Evolutionary conservation across 92 coral and sea anemone species (phyloP), one percentile per base, ranked within the genome.

Genomic region (Epizoanthus rinbou): DNA sequence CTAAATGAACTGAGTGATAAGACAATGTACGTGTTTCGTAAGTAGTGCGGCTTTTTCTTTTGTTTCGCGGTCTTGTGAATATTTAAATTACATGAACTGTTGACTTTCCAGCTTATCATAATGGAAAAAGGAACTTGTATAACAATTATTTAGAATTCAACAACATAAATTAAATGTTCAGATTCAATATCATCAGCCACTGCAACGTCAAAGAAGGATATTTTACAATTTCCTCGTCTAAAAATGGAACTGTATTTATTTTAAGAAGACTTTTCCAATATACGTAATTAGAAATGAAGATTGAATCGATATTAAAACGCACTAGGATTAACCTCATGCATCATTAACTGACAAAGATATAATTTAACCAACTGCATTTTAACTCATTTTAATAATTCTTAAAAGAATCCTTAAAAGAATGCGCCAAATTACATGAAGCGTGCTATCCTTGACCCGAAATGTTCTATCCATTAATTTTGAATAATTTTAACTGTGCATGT

Each of bases 21-120:
- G 82, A 41, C 56, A 35, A 78, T 78, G 54, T 62, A 41, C 71
- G 59, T 10, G 57, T 60, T 59, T 76, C 22, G 18, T 59, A 58
- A 76, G 39, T 41, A 19, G 24, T 35, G 58, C 35, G 53, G 37
- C 57, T 31, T 56, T 18, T 57, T 35, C 25, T 22, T 57, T 75
- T 75, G 80, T 76, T 76, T 3, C 14, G 57, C 37, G 60, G 82
- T 76, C 82, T 76, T n/a, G 60, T 60, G 33, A 76, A 59, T 59
- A 76, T 76, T 76, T 56, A 76, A 31, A 62, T 11, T 33, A 41
- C 57, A 22, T 39, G 39, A 56, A 76, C 58, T 76, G 22, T 76
- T 59, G 70, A 62, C 54, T 21, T 43, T 10, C 35, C 57, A 41
- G 70, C 54, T 76, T 41, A 76, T 62, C 54, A 76, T 50, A 62